Percentiles rank a stretch among this genome's conserved stretches.
Conservation (phyloP, 2,113 vertebrate genomes). For the Periophthalmodon schlosseri region DNA sequence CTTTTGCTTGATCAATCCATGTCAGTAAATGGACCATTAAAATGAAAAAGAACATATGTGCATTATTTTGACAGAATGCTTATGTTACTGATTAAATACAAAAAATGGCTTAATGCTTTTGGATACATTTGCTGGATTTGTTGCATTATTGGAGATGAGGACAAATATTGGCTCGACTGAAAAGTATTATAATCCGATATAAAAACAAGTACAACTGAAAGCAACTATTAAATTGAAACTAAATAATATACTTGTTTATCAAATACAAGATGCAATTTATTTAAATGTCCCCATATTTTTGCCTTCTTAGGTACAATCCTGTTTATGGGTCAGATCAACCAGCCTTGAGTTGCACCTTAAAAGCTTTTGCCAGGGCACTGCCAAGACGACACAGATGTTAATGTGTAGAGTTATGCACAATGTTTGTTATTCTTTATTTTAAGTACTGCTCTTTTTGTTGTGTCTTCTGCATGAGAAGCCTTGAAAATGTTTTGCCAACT, state of each 20-base stretch:
- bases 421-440: slow-evolving; percentile 54
- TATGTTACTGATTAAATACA: too few relatives aligned
- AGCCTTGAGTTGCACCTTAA: slow-evolving; percentile 77
- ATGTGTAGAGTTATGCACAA: slow-evolving; percentile 52
- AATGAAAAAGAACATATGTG: too few relatives aligned
- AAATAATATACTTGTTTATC: too few relatives aligned
- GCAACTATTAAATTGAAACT: too few relatives aligned
- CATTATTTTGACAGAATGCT: too few relatives aligned
- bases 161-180: too few relatives aligned
- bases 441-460: slow-evolving; percentile 54
- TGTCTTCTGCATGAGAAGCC: slow-evolving; percentile 44
- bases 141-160: too few relatives aligned
- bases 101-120: too few relatives aligned
- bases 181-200: too few relatives aligned
- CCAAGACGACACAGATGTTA: slow-evolving; percentile 19
- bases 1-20: background rate
- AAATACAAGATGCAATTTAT: too few relatives aligned
- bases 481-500: slow-evolving; percentile 50
- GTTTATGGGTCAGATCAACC: slow-evolving; percentile 94
- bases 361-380: background rate
- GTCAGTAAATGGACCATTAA: background rate
- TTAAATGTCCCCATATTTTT: background rate
- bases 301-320: slow-evolving; percentile 85
- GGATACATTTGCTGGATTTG: too few relatives aligned
- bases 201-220: too few relatives aligned